A percentile compares a stretch with the other conserved stretches of the same genome.
These are phyloP conservation scores for Felis chaus DNA, from an alignment of 2,113 vertebrate species.

Conservation along the genomic window DNA sequence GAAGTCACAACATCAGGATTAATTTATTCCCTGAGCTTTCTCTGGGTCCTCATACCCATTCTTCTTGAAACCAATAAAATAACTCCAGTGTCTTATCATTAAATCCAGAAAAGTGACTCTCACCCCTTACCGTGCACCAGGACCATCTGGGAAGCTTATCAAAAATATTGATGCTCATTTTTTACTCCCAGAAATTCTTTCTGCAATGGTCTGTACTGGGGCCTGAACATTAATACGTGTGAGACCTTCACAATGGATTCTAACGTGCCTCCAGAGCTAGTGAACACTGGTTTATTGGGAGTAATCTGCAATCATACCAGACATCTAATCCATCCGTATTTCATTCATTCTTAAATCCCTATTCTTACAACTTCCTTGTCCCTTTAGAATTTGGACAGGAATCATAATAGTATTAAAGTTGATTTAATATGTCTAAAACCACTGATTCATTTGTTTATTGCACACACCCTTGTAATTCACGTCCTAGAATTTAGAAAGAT, in stretches of 20 bases:
- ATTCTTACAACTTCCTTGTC: neutral
- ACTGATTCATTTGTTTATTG: neutral
- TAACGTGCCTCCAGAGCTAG: neutral
- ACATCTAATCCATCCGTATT: neutral
- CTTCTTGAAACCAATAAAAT: neutral
- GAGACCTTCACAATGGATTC: neutral
- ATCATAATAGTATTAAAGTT: neutral
- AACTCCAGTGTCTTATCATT: neutral
- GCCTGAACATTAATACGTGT: neutral
- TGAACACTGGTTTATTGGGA: neutral
- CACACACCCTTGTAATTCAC: neutral
- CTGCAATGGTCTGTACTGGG: neutral
- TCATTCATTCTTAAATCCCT: neutral
- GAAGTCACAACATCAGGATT: no score
- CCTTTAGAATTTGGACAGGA: neutral
- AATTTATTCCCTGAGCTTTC: neutral
- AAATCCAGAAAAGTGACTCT: neutral
- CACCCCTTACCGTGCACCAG: neutral
- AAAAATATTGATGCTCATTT: neutral
- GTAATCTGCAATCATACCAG: neutral
- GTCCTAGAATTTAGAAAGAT: neutral
- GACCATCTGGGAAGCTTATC: neutral
- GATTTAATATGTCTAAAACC: neutral
- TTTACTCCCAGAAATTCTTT: neutral
- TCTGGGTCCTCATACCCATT: neutral